Evolutionary conservation across 2,888 invertebrate genomes (phyloP).

Genomic region (Synergus japonicus): DNA sequence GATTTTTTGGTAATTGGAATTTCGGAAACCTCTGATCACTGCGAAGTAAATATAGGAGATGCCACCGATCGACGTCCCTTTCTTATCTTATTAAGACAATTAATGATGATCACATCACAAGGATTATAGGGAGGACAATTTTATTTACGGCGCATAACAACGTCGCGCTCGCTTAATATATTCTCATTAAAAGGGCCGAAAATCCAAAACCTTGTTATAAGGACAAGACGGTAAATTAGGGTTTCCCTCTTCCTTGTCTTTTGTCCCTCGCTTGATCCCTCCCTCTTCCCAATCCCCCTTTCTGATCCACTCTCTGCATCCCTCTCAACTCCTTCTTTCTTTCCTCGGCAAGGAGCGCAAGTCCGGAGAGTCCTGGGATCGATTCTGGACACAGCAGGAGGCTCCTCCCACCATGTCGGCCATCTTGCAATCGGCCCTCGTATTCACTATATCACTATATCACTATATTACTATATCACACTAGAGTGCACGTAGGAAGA

Average conservation of each 20-base stretch:
- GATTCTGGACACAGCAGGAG: constrained; percentile 74
- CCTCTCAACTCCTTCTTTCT: constrained; percentile 52
- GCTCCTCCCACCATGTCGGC: constrained; percentile 77
- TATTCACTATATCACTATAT: constrained; percentile 73
- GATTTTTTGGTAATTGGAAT: no score
- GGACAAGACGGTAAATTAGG: constrained; percentile 51
- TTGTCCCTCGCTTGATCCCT: neutral
- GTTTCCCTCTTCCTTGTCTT: constrained; percentile 42
- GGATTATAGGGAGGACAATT: constrained; percentile 67
- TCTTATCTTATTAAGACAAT: neutral
- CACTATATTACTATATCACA: constrained; percentile 71
- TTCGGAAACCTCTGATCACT: no score
- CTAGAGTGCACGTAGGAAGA: constrained; percentile 71
- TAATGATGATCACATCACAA: neutral
- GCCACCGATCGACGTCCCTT: neutral
- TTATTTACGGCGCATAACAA: constrained; percentile 62
- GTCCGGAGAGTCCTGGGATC: constrained; percentile 71
- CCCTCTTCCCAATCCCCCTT: constrained; percentile 43
- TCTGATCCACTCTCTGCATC: constrained; percentile 25
- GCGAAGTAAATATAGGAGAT: no score
- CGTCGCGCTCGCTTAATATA: constrained; percentile 52
- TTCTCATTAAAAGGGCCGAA: constrained; percentile 48
- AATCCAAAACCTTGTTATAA: constrained; percentile 49
- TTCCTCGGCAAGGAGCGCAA: constrained; percentile 53
- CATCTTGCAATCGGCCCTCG: constrained; percentile 75